Conservation (phyloP, 2,113 vertebrate genomes). For the Sclerurus mexicanus region DNA sequence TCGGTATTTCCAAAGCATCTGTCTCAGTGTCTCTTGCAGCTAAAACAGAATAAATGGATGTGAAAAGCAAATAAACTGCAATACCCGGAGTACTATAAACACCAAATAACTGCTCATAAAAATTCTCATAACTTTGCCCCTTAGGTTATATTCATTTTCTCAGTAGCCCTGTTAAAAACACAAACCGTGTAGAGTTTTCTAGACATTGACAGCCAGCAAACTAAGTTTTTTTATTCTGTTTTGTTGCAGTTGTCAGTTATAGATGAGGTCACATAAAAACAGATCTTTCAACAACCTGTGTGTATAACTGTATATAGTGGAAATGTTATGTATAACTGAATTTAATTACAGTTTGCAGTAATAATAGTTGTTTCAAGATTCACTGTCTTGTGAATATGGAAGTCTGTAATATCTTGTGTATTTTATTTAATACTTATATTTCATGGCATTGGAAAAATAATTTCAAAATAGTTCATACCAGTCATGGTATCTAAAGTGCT, state of each 20-base stretch:
- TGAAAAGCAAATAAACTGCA: constrained; percentile 23
- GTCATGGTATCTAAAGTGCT: neutral
- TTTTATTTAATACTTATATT: neutral
- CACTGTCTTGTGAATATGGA: neutral
- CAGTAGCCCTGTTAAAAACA: neutral
- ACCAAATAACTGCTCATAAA: constrained; percentile 22
- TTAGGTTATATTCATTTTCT: constrained; percentile 10
- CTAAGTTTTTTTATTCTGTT: neutral
- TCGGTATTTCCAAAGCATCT: neutral
- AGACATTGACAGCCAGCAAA: neutral
- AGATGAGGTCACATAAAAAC: neutral
- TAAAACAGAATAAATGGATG: constrained; percentile 4
- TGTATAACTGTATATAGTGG: neutral
- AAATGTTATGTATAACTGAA: neutral
- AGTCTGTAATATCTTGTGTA: neutral
- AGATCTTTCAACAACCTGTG: neutral
- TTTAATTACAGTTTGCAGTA: neutral
- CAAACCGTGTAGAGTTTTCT: neutral
- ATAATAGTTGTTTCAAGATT: neutral
- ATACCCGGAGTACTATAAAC: constrained; percentile 23
- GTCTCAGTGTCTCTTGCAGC: neutral
- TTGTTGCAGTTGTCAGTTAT: neutral
- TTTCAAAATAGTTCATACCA: neutral
- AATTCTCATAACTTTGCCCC: neutral
- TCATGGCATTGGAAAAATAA: neutral